Percentiles rank a stretch among this genome's conserved stretches.
These are phyloP conservation scores for Brachionus rubens DNA, from an alignment of 1,140 invertebrate species.

Conservation along the genomic window DNA sequence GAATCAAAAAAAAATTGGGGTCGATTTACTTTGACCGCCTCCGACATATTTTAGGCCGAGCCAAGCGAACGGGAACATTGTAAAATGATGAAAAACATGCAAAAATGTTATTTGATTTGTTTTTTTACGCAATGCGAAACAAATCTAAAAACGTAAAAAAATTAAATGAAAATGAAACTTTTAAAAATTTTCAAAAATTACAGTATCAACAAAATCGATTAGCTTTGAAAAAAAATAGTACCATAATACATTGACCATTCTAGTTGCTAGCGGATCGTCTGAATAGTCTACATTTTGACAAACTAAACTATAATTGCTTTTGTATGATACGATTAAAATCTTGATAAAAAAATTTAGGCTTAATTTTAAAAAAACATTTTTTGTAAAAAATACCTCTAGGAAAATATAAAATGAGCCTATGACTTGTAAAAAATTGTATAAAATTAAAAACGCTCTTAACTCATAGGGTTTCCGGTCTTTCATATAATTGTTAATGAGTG, in stretches of 20 bases:
- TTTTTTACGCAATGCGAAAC: conserved; percentile 68
- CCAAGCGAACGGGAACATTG: conserved; percentile 58
- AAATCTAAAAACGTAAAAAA: conserved; percentile 18
- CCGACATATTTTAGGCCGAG: conserved; percentile 52
- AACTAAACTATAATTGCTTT: conserved; percentile 31
- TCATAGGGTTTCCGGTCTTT: conserved; percentile 19
- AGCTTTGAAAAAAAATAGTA: conserved; percentile 37
- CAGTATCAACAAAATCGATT: conserved; percentile 42
- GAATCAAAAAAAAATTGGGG: background rate
- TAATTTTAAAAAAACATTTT: no score
- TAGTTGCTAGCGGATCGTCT: conserved; percentile 10
- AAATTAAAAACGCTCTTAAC: conserved; percentile 5
- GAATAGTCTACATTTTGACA: conserved; percentile 43
- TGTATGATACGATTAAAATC: conserved; percentile 21
- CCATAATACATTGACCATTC: conserved; percentile 44
- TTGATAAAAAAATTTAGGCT: background rate
- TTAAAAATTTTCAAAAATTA: background rate
- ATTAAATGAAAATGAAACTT: background rate
- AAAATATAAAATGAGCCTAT: conserved; percentile 42
- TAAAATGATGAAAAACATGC: conserved; percentile 68
- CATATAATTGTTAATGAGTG: conserved; percentile 26
- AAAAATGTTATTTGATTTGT: conserved; percentile 72
- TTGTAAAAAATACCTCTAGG: conserved; percentile 12
- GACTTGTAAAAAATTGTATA: conserved; percentile 46
- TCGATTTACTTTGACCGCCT: conserved; percentile 47